Evolutionary conservation across 2,888 invertebrate species (phyloP).

Genomic region (Eutolmus rufibarbis): DNA sequence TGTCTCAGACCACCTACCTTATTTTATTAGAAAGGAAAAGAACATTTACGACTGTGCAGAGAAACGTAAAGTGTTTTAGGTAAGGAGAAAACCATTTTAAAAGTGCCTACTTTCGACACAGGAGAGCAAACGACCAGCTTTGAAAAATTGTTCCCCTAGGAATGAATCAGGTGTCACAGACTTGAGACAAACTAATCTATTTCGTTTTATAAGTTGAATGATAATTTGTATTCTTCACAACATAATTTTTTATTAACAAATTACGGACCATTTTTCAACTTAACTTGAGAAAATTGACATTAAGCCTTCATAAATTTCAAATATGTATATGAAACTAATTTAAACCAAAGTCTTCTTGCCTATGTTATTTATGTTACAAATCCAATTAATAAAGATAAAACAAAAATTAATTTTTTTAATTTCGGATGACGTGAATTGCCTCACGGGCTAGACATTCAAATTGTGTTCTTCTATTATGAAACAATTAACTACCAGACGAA

Average conservation of each 20-base stretch:
- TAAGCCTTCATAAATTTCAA: neutral
- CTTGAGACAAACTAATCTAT: neutral
- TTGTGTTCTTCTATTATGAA: neutral
- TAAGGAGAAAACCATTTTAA: neutral
- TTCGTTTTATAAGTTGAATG: neutral
- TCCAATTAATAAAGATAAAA: neutral
- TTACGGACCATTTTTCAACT: neutral
- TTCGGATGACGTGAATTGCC: neutral
- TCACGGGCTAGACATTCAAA: neutral
- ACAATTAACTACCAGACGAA: neutral
- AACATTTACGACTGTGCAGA: neutral
- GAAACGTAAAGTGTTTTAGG: neutral
- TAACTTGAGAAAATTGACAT: neutral
- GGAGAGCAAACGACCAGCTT: neutral
- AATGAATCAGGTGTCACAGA: neutral
- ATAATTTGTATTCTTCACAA: neutral
- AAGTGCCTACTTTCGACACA: neutral
- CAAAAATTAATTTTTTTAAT: neutral
- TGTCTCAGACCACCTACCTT: neutral
- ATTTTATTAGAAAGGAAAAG: neutral
- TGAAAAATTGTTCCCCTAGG: neutral
- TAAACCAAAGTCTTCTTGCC: neutral
- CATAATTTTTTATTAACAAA: neutral
- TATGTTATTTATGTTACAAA: neutral
- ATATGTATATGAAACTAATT: neutral